Percentiles rank a stretch among this genome's conserved stretches.
phyloP scores from a whole-genome alignment of 1,140 invertebrate species.

The Monomorium pharaonis region DNA sequence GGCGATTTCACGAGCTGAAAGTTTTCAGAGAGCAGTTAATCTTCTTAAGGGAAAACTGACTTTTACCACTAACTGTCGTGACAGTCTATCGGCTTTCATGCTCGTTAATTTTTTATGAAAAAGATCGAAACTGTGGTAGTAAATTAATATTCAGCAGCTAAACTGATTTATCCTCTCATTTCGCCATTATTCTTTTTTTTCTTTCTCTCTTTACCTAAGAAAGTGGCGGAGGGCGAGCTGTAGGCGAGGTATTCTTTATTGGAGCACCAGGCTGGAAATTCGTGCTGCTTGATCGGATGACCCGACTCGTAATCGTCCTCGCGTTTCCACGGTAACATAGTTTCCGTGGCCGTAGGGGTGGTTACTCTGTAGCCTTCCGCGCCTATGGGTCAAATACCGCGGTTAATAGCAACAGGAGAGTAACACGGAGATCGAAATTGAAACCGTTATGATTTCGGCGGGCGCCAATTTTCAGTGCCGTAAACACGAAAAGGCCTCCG shows the following conservation, averaged over 20 bases:
- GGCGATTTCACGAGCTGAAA: neutral
- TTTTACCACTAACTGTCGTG: neutral
- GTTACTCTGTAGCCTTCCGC: conserved; percentile 89
- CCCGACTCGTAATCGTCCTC: conserved; percentile 89
- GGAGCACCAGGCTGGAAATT: conserved; percentile 96
- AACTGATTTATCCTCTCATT: neutral
- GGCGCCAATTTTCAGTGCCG: neutral
- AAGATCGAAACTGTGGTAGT: neutral
- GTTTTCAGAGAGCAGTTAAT: neutral
- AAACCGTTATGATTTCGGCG: conserved; percentile 20
- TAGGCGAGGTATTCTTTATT: conserved; percentile 97
- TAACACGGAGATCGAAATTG: neutral
- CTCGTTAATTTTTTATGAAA: conserved; percentile 36
- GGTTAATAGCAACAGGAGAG: neutral
- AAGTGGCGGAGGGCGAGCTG: conserved; percentile 95
- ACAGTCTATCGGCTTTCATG: neutral
- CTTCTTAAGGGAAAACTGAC: neutral
- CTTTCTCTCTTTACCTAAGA: conserved; percentile 89
- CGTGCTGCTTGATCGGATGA: conserved; percentile 92
- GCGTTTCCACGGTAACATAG: conserved; percentile 95
- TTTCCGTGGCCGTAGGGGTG: conserved; percentile 93
- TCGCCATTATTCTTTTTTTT: neutral
- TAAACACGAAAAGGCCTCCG: neutral
- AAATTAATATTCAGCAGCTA: conserved; percentile 9
- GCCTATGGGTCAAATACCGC: conserved; percentile 35